Evolutionary conservation across 2,888 invertebrate species (phyloP).

Genomic region (Frankliniella intonsa): DNA sequence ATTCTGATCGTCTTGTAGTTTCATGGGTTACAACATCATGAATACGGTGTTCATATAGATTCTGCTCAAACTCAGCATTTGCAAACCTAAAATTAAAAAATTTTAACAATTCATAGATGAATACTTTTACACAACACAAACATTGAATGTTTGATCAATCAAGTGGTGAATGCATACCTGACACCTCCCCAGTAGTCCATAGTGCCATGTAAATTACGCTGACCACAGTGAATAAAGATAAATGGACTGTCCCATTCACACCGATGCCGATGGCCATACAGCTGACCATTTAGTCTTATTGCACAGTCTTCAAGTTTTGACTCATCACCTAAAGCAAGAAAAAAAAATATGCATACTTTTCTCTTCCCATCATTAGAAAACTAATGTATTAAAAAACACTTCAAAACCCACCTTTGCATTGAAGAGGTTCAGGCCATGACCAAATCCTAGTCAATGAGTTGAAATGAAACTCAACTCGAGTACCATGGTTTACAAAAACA

Average conservation of each 20-base stretch:
- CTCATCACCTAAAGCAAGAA: constrained; percentile 50
- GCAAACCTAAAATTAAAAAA: constrained; percentile 61
- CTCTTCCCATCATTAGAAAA: not conserved
- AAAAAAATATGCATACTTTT: not conserved
- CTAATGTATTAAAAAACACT: not conserved
- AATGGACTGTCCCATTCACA: constrained; percentile 88
- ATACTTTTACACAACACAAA: no score
- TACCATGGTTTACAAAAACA: constrained; percentile 79
- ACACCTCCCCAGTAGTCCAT: constrained; percentile 94
- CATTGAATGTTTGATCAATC: no score
- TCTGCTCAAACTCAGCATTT: constrained; percentile 82
- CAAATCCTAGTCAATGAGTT: constrained; percentile 77
- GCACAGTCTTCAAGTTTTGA: constrained; percentile 74
- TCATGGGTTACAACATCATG: constrained; percentile 78
- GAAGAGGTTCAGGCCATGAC: constrained; percentile 93
- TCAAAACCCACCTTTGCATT: constrained; percentile 48
- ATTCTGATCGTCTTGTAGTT: constrained; percentile 63
- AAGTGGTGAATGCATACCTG: constrained; percentile 43
- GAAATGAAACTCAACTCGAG: constrained; percentile 82
- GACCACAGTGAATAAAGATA: constrained; percentile 89
- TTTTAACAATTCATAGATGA: not conserved
- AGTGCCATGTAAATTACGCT: constrained; percentile 58
- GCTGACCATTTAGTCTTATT: constrained; percentile 78
- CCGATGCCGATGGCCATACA: constrained; percentile 76
- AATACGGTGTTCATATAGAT: constrained; percentile 71